Conservation (phyloP, 2,113 vertebrate species). For the Pandion haliaetus region DNA sequence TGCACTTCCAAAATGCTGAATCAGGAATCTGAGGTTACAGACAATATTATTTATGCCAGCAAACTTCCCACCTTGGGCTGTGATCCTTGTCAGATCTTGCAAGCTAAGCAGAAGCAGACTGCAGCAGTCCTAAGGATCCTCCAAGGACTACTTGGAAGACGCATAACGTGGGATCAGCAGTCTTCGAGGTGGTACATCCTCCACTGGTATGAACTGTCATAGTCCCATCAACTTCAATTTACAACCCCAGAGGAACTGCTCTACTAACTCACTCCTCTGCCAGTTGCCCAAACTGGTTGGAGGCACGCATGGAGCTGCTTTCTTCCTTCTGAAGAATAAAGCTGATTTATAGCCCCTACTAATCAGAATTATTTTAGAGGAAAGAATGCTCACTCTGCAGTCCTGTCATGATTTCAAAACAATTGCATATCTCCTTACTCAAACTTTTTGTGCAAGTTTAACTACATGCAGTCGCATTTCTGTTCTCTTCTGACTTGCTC, state of each 20-base stretch:
- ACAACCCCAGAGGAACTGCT: neutral
- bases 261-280: neutral
- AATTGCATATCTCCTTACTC: neutral
- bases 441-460: neutral
- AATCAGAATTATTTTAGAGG: neutral
- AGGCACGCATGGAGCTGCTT: neutral
- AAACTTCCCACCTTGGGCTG: constrained; percentile 41
- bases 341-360: neutral
- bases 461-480: neutral
- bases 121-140: constrained; percentile 34
- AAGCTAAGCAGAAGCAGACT: constrained; percentile 41
- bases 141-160: constrained; percentile 24
- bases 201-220: neutral
- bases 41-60: constrained; percentile 32
- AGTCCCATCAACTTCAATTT: neutral
- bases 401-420: neutral
- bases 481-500: neutral
- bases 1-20: neutral
- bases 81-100: constrained; percentile 51
- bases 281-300: neutral
- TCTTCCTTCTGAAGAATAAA: neutral
- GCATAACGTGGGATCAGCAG: neutral
- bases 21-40: neutral
- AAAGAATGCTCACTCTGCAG: neutral
- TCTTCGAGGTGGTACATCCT: neutral